A percentile compares a stretch with the other conserved stretches of the same genome.
phyloP scores from a whole-genome alignment of 2,113 vertebrate species.

The Delphinapterus leucas region DNA sequence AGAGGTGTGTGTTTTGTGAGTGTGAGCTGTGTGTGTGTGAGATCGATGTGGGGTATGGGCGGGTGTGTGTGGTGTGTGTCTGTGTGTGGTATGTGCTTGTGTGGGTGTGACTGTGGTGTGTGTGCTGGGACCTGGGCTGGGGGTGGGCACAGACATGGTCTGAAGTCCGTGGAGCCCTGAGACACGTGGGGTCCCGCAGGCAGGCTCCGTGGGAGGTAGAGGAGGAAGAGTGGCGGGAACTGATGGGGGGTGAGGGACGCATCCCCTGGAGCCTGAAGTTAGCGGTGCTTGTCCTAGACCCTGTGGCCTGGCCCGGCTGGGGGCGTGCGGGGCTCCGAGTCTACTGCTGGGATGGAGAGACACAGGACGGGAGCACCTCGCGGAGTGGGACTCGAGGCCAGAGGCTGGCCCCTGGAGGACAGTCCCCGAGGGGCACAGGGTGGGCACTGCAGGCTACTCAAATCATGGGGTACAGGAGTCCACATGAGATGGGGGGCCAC shows the following conservation, averaged over 20 bases:
- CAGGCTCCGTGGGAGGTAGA: background rate
- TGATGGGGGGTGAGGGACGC: accelerated
- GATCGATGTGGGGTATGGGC: background rate
- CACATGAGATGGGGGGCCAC: background rate
- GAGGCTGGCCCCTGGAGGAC: background rate
- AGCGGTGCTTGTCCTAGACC: accelerated
- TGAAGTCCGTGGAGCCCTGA: background rate
- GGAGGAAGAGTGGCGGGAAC: too few relatives aligned
- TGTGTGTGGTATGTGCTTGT: background rate
- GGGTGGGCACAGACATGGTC: background rate
- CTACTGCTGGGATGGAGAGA: too few relatives aligned
- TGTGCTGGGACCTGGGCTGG: background rate
- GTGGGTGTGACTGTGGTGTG: background rate
- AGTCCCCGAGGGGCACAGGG: background rate
- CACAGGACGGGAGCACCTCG: accelerated
- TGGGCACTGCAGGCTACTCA: accelerated
- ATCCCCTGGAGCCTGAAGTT: accelerated
- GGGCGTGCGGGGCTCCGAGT: background rate
- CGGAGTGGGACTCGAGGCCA: accelerated
- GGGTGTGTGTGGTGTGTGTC: background rate
- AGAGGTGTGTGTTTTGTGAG: accelerated
- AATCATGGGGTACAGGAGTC: background rate
- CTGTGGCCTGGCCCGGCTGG: accelerated
- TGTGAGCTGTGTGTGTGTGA: background rate
- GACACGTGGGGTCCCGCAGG: accelerated